A percentile compares a stretch with the other conserved stretches of the same genome.
phyloP scores from a whole-genome alignment of 2,888 invertebrate species.

The Tachystola acroxantha region DNA sequence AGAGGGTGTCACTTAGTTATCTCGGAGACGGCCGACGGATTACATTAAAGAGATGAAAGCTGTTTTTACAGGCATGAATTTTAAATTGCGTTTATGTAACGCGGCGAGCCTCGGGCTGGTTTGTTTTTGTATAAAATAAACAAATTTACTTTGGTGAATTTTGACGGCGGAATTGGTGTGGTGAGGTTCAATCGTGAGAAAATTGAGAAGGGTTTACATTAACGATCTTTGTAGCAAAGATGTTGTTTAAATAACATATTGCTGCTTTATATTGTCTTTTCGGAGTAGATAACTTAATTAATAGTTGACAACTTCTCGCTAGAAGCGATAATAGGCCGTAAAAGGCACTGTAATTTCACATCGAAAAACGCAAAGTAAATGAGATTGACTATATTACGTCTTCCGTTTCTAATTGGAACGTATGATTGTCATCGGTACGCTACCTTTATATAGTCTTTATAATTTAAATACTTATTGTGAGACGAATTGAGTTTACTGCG shows the following conservation, averaged over 20 bases:
- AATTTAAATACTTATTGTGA: too few relatives aligned
- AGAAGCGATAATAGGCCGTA: too few relatives aligned
- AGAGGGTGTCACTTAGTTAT: conserved; percentile 46
- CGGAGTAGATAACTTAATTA: too few relatives aligned
- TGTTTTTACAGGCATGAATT: conserved; percentile 62
- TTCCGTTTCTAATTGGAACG: not conserved
- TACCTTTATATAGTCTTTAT: too few relatives aligned
- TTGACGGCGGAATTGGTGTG: conserved; percentile 9
- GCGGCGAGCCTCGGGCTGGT: conserved; percentile 16
- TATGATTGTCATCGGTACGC: not conserved
- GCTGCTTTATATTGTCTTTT: too few relatives aligned
- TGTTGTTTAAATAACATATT: too few relatives aligned
- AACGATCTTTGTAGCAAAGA: too few relatives aligned
- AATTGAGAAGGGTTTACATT: not conserved
- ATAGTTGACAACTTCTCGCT: too few relatives aligned
- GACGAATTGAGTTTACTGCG: too few relatives aligned
- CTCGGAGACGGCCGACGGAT: conserved; percentile 35
- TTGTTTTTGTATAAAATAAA: conserved; percentile 21
- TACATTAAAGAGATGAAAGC: conserved; percentile 57
- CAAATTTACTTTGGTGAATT: conserved; percentile 21
- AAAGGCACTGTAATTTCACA: too few relatives aligned
- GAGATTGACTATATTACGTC: not conserved
- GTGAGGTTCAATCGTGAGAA: not conserved
- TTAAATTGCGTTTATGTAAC: conserved; percentile 52
- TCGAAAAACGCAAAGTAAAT: too few relatives aligned